Conservation (phyloP, 2,113 vertebrate species). For the Paraplagusia blochii region DNA sequence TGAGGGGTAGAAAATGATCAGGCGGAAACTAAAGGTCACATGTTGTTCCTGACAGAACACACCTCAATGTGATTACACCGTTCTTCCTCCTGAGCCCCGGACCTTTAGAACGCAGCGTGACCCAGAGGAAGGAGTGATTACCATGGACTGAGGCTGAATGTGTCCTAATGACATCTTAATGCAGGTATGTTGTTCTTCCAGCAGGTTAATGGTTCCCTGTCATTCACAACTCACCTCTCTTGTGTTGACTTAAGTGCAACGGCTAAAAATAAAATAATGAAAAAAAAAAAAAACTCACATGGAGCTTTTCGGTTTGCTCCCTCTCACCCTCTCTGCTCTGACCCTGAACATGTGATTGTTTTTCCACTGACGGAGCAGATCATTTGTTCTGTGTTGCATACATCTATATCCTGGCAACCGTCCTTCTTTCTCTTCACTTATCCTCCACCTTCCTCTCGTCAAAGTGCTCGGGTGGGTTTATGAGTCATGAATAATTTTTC, state of each 20-base stretch:
- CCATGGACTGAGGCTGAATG: slow-evolving; percentile 15
- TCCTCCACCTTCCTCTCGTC: slow-evolving; percentile 10
- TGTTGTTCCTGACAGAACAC: slow-evolving; percentile 1
- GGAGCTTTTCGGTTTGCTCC: slow-evolving; percentile 29
- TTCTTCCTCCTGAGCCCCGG: slow-evolving; percentile 5
- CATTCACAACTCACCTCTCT: slow-evolving; percentile 43
- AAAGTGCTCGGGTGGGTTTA: slow-evolving; percentile 20
- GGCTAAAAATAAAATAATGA: slow-evolving; percentile 33
- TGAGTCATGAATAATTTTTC: slow-evolving; percentile 31
- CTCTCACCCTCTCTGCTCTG: slow-evolving; percentile 25
- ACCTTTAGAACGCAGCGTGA: slow-evolving; percentile 5
- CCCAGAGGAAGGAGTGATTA: neutral
- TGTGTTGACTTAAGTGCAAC: slow-evolving; percentile 24
- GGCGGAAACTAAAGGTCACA: neutral
- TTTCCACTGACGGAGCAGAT: slow-evolving; percentile 45
- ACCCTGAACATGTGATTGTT: slow-evolving; percentile 13
- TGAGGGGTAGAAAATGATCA: slow-evolving; percentile 1
- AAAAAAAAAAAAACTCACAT: slow-evolving; percentile 36
- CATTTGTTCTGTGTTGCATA: slow-evolving; percentile 16
- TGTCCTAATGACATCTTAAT: slow-evolving; percentile 22
- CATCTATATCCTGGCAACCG: slow-evolving; percentile 47
- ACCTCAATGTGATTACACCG: neutral
- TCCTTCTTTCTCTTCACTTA: slow-evolving; percentile 19
- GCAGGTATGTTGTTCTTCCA: slow-evolving; percentile 17
- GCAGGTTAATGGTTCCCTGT: slow-evolving; percentile 50